Percentiles rank a stretch among this genome's conserved stretches.
These are phyloP conservation scores for Cyaniris semiargus DNA, from an alignment of 2,888 invertebrate species.

Conservation along the genomic window DNA sequence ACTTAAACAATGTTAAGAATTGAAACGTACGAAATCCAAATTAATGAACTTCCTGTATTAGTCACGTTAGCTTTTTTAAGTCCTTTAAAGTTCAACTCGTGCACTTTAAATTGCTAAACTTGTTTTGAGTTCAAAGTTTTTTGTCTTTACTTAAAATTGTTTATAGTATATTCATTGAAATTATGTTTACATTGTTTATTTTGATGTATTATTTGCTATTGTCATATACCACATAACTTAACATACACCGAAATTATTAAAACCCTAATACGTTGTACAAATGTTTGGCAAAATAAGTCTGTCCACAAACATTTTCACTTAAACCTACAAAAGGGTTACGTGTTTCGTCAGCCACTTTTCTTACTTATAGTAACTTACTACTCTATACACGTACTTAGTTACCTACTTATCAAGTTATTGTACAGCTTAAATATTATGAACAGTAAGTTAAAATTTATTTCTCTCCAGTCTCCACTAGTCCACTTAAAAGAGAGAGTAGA, in stretches of 20 bases:
- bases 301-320: slow-evolving; percentile 28
- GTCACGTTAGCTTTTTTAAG: slow-evolving; percentile 10
- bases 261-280: slow-evolving; percentile 9
- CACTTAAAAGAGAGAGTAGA: neutral
- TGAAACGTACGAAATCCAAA: neutral
- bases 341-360: slow-evolving; percentile 2
- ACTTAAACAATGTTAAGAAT: neutral
- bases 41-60: slow-evolving; percentile 6
- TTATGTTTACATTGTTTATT: neutral
- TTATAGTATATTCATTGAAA: neutral
- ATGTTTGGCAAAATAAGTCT: slow-evolving; percentile 6
- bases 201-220: no score
- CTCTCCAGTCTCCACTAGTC: neutral
- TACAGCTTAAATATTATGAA: neutral
- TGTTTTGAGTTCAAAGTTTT: neutral
- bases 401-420: no score
- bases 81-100: neutral
- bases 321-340: slow-evolving; percentile 16
- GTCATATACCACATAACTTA: neutral
- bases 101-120: neutral
- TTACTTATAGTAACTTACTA: neutral
- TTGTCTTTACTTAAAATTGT: neutral
- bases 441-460: neutral
- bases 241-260: neutral
- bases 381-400: neutral